Base-by-base conservation (phyloP, 2,113 vertebrate species). In the Bombycilla garrulus region DNA sequence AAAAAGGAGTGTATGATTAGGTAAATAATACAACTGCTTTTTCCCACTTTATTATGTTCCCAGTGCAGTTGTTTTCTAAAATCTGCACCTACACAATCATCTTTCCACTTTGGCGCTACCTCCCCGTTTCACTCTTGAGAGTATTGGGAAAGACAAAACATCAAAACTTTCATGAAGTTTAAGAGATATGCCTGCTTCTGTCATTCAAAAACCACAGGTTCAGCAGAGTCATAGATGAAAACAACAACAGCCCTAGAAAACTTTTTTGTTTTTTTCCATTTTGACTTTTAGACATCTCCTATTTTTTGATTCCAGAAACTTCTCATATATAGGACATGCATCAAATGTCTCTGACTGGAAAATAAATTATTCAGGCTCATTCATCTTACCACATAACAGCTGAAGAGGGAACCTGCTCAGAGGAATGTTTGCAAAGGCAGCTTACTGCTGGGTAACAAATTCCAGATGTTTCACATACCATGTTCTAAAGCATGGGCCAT, bases 141-240 rank as follows among this genome's bases (percentile, higher is more conserved):
- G 5, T 0, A 0, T 4, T 60, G 20, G 18, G 35, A 16, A 64
- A 62, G 24, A 64, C 0, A 11, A 51, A 10, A 15, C 3, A 31
- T 29, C 6, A 9, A 60, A 86, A 53, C 4, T 28, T 36, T 81
- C 56, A 44, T 6, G n/a, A 9, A 70, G 42, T 3, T 87, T 45
- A 45, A 38, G 53, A 82, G 13, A 1, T 20, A 58, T 15, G 7
- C n/a, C 16, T 53, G 11, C 12, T 38, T 51, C 38, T 47, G 21
- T 38, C 13, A 81, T 58, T 85, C 56, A 71, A 29, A 81, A 79
- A 42, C 10, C 35, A 66, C 21, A 47, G 15, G 11, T 74, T 82
- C 29, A 51, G 12, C 12, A 29, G 6, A 56, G 26, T 60, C 74
- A 51, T 33, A 71, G 38, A 10, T 17, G 20, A 20, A 87, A 90